Evolutionary conservation across 2,113 vertebrate species (phyloP).

Genomic region (Hemibagrus wyckioides): DNA sequence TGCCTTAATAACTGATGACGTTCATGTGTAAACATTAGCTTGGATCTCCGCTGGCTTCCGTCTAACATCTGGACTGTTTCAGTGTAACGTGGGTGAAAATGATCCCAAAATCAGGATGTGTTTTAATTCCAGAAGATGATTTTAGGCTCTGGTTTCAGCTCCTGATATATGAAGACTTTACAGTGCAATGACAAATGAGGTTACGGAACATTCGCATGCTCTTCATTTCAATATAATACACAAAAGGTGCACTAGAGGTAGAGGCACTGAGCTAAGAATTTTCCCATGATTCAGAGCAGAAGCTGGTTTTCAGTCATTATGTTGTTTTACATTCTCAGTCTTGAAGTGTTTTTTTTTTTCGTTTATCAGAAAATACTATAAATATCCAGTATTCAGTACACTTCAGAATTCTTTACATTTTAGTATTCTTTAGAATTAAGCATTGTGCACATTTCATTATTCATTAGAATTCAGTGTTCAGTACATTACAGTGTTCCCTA

Average conservation of each 20-base stretch:
- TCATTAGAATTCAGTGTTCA: background rate
- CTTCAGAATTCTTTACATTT: background rate
- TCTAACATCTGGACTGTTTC: slow-evolving; percentile 45
- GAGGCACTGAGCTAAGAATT: background rate
- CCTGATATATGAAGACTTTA: slow-evolving; percentile 22
- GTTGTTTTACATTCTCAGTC: background rate
- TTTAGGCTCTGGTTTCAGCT: background rate
- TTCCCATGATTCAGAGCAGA: background rate
- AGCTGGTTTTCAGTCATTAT: too few relatives aligned
- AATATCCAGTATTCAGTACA: background rate
- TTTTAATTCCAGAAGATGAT: background rate
- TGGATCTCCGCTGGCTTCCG: slow-evolving; percentile 32
- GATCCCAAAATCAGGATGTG: background rate
- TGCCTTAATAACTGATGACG: slow-evolving; percentile 29
- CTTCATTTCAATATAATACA: background rate
- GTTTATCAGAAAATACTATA: background rate
- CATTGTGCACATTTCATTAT: too few relatives aligned
- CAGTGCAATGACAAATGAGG: background rate
- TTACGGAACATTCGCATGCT: background rate
- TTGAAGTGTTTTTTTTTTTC: background rate
- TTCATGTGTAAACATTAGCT: slow-evolving; percentile 41
- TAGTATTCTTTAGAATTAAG: background rate
- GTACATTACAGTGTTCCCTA: background rate
- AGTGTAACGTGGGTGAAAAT: slow-evolving; percentile 12
- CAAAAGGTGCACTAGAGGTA: background rate